A percentile compares a stretch with the other conserved stretches of the same genome.
Evolutionary conservation across 2,113 vertebrate species (phyloP).

Genomic region (Ophiodon elongatus): DNA sequence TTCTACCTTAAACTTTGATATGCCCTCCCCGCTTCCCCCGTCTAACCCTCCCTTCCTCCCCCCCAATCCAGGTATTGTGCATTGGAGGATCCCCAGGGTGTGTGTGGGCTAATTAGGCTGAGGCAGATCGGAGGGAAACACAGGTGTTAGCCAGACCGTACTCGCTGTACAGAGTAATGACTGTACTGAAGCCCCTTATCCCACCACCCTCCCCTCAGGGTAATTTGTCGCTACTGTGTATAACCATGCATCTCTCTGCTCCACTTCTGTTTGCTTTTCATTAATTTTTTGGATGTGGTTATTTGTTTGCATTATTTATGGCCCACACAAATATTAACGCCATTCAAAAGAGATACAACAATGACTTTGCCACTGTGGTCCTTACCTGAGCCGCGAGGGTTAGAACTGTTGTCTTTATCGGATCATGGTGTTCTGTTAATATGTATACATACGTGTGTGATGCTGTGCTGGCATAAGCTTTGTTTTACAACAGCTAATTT

Average conservation of each 20-base stretch:
- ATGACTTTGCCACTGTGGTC: slow-evolving; percentile 84
- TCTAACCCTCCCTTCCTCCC: slow-evolving; percentile 41
- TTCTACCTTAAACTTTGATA: slow-evolving; percentile 60
- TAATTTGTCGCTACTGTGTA: slow-evolving; percentile 97
- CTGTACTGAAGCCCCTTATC: slow-evolving; percentile 72
- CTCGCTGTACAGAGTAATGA: slow-evolving; percentile 82
- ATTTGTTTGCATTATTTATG: slow-evolving; percentile 93
- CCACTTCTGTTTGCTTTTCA: slow-evolving; percentile 86
- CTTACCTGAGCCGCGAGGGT: slow-evolving; percentile 69
- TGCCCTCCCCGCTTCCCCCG: slow-evolving; percentile 52
- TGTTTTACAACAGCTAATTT: slow-evolving; percentile 29
- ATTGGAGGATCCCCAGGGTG: slow-evolving; percentile 89
- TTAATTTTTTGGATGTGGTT: slow-evolving; percentile 89
- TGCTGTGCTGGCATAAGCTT: slow-evolving; percentile 38
- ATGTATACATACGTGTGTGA: slow-evolving; percentile 35
- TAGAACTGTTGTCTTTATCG: slow-evolving; percentile 76
- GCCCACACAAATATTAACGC: slow-evolving; percentile 94
- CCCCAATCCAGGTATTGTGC: slow-evolving; percentile 75
- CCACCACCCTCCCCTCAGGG: slow-evolving; percentile 66
- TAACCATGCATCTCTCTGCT: slow-evolving; percentile 94
- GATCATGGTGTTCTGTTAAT: slow-evolving; percentile 82
- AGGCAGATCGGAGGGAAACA: slow-evolving; percentile 86
- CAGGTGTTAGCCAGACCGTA: slow-evolving; percentile 82
- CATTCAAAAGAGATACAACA: slow-evolving; percentile 84
- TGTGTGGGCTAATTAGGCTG: slow-evolving; percentile 99